These are phyloP conservation scores for Calyptomena viridis DNA, from an alignment of 2,113 vertebrate genomes.

Conservation along the genomic window DNA sequence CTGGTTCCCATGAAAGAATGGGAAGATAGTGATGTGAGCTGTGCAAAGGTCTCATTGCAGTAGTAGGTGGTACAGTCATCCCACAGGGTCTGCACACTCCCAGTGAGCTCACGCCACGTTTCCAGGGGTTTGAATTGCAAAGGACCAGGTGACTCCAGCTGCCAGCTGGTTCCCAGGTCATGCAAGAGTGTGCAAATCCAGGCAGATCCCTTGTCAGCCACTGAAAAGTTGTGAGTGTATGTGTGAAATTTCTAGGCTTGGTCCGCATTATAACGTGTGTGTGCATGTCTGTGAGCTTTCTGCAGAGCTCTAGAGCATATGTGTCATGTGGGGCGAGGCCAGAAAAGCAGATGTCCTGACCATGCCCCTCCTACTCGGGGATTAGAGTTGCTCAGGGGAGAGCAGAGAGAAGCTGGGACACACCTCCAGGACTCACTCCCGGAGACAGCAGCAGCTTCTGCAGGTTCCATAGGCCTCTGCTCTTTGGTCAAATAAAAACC, in stretches of 20 bases:
- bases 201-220: background rate
- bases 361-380: conserved; percentile 21
- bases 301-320: background rate
- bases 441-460: background rate
- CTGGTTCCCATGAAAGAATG: background rate
- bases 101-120: background rate
- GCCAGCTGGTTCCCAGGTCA: background rate
- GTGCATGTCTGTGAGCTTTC: background rate
- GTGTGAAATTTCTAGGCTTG: conserved; percentile 5
- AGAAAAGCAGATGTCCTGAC: conserved; percentile 19
- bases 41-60: background rate
- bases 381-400: conserved; percentile 5
- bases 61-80: background rate
- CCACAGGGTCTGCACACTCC: rapidly evolving
- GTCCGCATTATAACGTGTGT: background rate
- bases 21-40: background rate
- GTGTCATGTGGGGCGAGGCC: background rate
- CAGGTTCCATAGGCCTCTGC: background rate
- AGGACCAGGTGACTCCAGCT: background rate
- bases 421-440: background rate
- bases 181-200: background rate
- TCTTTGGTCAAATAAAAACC: background rate
- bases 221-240: background rate
- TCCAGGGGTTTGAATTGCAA: background rate
- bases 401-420: background rate